Evolutionary conservation across 2,113 vertebrate genomes (phyloP).

Genomic region (Pithys albifrons): DNA sequence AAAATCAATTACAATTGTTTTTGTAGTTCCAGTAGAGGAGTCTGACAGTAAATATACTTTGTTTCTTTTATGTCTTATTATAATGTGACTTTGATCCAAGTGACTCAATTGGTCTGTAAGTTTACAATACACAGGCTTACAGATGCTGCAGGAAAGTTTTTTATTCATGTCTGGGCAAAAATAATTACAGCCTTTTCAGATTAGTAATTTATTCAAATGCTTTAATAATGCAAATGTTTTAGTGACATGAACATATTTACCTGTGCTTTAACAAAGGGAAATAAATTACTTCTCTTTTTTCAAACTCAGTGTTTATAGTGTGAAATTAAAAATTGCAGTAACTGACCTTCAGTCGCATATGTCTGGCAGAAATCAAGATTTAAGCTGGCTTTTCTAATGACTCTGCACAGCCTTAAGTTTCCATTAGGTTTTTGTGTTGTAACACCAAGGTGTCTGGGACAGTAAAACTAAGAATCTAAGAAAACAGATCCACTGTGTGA

Average conservation of each 20-base stretch:
- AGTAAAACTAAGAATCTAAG: neutral
- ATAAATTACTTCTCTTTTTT: neutral
- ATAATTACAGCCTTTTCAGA: slow-evolving; percentile 8
- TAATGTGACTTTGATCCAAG: neutral
- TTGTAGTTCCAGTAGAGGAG: neutral
- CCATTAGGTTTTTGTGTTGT: neutral
- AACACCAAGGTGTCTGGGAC: neutral
- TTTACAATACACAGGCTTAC: neutral
- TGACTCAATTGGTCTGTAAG: neutral
- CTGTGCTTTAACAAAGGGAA: neutral
- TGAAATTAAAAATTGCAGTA: neutral
- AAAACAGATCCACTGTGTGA: neutral
- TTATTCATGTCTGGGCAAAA: slow-evolving; percentile 3
- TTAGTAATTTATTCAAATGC: neutral
- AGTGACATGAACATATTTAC: neutral
- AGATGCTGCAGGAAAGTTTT: neutral
- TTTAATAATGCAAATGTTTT: slow-evolving; percentile 30
- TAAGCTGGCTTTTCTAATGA: neutral
- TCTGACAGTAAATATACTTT: neutral
- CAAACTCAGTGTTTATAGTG: neutral
- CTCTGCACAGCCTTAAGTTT: neutral
- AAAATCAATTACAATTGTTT: neutral
- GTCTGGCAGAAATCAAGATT: neutral
- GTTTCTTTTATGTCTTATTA: neutral
- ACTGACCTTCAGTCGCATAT: neutral